Evolutionary conservation across 2,113 vertebrate species (phyloP).

Genomic region (Halcyon senegalensis): DNA sequence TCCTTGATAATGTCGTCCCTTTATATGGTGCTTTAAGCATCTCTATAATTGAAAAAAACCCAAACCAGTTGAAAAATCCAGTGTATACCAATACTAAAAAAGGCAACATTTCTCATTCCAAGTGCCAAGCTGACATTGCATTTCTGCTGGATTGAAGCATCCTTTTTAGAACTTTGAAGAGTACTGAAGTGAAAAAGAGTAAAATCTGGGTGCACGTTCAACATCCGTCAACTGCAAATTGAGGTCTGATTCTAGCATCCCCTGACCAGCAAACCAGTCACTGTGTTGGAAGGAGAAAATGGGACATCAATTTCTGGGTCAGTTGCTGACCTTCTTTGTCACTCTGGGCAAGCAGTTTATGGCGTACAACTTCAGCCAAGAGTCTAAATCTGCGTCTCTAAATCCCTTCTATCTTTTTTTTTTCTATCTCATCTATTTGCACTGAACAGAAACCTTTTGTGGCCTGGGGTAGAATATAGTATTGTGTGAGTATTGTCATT

Average conservation of each 20-base stretch:
- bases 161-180: background rate
- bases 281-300: background rate
- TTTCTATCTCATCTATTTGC: background rate
- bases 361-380: background rate
- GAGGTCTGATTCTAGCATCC: background rate
- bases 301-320: background rate
- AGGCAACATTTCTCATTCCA: background rate
- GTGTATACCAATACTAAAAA: slow-evolving; percentile 17
- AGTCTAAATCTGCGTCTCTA: background rate
- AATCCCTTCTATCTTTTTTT: background rate
- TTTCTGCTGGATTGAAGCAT: background rate
- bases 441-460: background rate
- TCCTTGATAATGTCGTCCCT: background rate
- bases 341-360: background rate
- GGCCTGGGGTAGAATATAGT: background rate
- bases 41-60: background rate
- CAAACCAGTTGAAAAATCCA: background rate
- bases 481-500: rapidly evolving
- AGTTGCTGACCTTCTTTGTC: background rate
- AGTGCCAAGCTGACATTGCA: background rate
- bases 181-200: background rate
- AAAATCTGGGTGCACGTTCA: background rate
- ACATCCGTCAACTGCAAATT: background rate
- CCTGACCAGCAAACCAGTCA: background rate
- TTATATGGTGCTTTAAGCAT: background rate